Percentiles rank a stretch among this genome's conserved stretches.
These are phyloP conservation scores for Gymnocypris eckloni DNA, from an alignment of 2,797 vertebrate genomes.

Conservation along the genomic window DNA sequence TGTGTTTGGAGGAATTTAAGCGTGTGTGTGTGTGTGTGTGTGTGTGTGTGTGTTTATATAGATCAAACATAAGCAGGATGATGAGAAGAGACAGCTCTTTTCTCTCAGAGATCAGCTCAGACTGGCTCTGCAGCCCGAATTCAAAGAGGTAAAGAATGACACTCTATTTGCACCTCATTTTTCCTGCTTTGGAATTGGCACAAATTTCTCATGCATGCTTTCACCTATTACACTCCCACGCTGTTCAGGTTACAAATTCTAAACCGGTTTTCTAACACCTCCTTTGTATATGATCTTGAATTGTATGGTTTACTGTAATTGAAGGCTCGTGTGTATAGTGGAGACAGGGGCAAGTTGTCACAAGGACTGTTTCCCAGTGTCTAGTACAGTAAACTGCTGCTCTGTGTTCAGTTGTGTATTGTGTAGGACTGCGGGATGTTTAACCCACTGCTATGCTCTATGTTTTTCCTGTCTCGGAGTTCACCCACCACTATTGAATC, in stretches of 20 bases:
- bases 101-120: constrained; percentile 80
- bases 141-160: constrained; percentile 73
- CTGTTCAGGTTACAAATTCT: constrained; percentile 7
- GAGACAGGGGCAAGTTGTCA: not conserved
- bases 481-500: constrained; percentile 21
- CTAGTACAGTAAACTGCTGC: not conserved
- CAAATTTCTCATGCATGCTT: constrained; percentile 6
- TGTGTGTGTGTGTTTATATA: constrained; percentile 62
- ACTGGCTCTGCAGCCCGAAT: constrained; percentile 68
- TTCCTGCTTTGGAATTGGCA: not conserved
- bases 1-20: constrained; percentile 30
- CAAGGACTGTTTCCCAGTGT: not conserved
- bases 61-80: constrained; percentile 84
- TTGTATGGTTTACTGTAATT: not conserved
- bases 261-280: not conserved
- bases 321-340: not conserved
- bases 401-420: not conserved
- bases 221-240: not conserved
- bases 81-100: constrained; percentile 83
- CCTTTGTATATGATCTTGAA: not conserved
- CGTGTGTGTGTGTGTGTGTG: constrained; percentile 50
- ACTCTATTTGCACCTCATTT: constrained; percentile 18
- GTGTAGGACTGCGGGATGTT: not conserved
- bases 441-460: not conserved
- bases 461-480: constrained; percentile 6